Evolutionary conservation across 1,140 invertebrate species (phyloP), one percentile per base, ranked within the genome.

Genomic region (Medauroidea extradentata): DNA sequence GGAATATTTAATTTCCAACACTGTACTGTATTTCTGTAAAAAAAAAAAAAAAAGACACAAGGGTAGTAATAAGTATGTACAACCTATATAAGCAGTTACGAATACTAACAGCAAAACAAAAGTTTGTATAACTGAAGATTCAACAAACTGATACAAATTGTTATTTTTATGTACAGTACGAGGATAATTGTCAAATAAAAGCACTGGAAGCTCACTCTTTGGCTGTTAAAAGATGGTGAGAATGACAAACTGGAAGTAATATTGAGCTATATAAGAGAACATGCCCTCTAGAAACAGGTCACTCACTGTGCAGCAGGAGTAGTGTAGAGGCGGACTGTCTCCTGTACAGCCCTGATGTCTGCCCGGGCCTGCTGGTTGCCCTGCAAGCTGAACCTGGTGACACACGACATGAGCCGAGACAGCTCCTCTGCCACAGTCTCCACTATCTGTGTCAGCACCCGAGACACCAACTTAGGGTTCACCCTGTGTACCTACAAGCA

Each of bases 361-460:
- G 81, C 78, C 56, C 75, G 73, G 11, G 85, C 87, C 76, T 92
- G 90, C 50, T 88, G 70, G 48, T 81, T 81, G 18, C 89, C 88
- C 57, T 81, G 71, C 16, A 75, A 71, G 69, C 82, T 85, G 72
- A 90, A 90, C 53, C 81, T 81, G 41, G 80, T 79, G 34, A 88
- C 86, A 73, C 91, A 93, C 34, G 88, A 86, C 80, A 93, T 89
- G 1, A 97, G 78, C 19, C 94, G 79, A 16, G 88, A 86, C 50
- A 96, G 77, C 79, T 97, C 95, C 77, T 97, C 93, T 55, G 90
- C 88, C 60, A 96, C 88, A 2, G 87, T 93, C 77, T 96, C 89
- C 16, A 94, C 87, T 57, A 97, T 90, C 68, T 91, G 88, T 9
- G n/a, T 27, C 44, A 57, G 38, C 13, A 57, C 56, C 34, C 56